Base-by-base conservation (phyloP, 1,140 invertebrate species). In the Bathynomus jamesi region DNA sequence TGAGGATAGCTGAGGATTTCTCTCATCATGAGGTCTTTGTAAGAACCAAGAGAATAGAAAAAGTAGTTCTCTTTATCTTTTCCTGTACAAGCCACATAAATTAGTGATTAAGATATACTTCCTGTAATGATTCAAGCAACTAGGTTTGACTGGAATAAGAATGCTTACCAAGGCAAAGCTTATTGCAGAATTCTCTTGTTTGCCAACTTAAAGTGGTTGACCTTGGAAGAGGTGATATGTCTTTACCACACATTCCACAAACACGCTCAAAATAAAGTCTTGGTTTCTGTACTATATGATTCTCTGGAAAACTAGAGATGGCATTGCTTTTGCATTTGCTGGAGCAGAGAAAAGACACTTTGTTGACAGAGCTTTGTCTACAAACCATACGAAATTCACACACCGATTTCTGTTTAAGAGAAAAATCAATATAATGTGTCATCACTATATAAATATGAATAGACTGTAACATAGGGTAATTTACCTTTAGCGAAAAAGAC, bases 221-320 rank as follows among this genome's bases (percentile, higher is more conserved):
- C 29, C 61, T 69, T 32, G 53, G 53, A 3, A 61, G 46, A 29
- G 11, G 60, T 4, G 67, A 21, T 30, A 70, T 40, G 30, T 77
- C 76, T n/a, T 74, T 71, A n/a, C 72, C 72, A 70, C 76, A 77
- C 70, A 74, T 74, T 13, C 76, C 76, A 70, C 76, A 77, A 25
- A 77, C 60, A 25, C 73, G 73, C 46, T 77, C 76, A 62, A 77
- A 77, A 27, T 72, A 74, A 2, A 72, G 61, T 28, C 76, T 71
- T 8, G 76, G 72, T 61, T 77, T 77, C 29, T 77, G 69, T n/a
- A 77, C 69, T 21, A 62, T 29, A 61, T 71, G 60, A 30, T 68
- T 63, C 2, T 64, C 4, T 21, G 61, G 28, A 11, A 77, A 66
- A 31, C 64, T 29, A 8, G 29, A n/a, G 4, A 60, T 69, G 62